Conservation (phyloP, 2,888 invertebrate genomes). For the Ctenicera cuprea region DNA sequence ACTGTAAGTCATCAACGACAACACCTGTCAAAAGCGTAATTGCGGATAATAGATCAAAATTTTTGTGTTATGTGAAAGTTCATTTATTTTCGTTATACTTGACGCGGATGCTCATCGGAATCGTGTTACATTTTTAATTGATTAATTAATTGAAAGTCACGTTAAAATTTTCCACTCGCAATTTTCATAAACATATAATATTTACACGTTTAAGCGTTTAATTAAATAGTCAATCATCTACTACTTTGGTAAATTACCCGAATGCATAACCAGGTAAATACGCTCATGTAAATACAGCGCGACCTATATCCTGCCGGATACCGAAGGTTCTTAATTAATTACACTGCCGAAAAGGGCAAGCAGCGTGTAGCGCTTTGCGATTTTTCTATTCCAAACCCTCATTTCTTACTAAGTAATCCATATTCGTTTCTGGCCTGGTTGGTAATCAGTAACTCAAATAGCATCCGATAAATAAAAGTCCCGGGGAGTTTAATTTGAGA, state of each 20-base stretch:
- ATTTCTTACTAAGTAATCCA: slow-evolving; percentile 29
- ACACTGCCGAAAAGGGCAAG: slow-evolving; percentile 22
- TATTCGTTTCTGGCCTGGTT: slow-evolving; percentile 36
- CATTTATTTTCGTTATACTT: slow-evolving; percentile 34
- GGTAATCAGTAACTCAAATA: slow-evolving; percentile 46
- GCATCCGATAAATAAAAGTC: slow-evolving; percentile 45
- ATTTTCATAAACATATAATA: no score
- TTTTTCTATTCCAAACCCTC: slow-evolving; percentile 32
- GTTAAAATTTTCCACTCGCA: no score
- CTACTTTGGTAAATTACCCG: no score
- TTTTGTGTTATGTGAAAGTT: slow-evolving; percentile 23
- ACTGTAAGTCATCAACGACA: slow-evolving; percentile 22
- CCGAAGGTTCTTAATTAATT: slow-evolving; percentile 14
- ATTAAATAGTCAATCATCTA: no score
- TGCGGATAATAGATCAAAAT: slow-evolving; percentile 31
- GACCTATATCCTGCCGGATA: background rate
- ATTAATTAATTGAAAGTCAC: slow-evolving; percentile 10
- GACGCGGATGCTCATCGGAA: slow-evolving; percentile 16
- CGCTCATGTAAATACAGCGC: background rate
- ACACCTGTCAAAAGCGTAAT: slow-evolving; percentile 25
- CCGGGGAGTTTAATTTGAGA: slow-evolving; percentile 43
- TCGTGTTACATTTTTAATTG: slow-evolving; percentile 5
- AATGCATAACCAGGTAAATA: no score
- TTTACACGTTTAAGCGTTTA: no score
- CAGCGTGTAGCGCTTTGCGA: slow-evolving; percentile 29